Conservation (phyloP, 2,888 invertebrate genomes). For the Beris chalybata region DNA sequence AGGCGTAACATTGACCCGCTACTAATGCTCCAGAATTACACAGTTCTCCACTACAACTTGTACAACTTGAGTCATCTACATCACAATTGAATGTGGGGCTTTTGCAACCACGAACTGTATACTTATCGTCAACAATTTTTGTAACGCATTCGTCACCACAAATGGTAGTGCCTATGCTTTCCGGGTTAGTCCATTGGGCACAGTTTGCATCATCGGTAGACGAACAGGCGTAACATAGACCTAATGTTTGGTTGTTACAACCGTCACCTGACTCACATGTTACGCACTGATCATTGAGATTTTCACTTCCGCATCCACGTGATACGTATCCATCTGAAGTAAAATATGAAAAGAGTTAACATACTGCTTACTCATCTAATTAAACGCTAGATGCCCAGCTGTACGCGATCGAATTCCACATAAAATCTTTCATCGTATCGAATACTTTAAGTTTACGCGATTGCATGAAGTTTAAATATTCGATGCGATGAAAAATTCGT, state of each 20-base stretch:
- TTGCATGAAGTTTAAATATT: not conserved
- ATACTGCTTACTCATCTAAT: not conserved
- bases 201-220: conserved; percentile 44
- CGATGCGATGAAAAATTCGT: not conserved
- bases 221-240: conserved; percentile 47
- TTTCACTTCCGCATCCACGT: conserved; percentile 8
- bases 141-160: conserved; percentile 39
- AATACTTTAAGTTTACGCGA: too few relatives aligned
- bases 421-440: not conserved
- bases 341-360: not conserved
- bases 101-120: conserved; percentile 47
- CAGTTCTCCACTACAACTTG: conserved; percentile 34
- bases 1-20: conserved; percentile 45
- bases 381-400: not conserved
- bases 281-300: conserved; percentile 8
- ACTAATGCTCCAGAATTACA: conserved; percentile 42
- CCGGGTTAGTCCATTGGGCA: conserved; percentile 46
- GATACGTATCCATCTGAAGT: not conserved
- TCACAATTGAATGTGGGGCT: conserved; percentile 22
- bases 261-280: conserved; percentile 34
- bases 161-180: conserved; percentile 37
- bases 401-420: not conserved
- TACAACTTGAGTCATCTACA: conserved; percentile 38
- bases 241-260: conserved; percentile 42
- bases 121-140: conserved; percentile 19